phyloP scores from a whole-genome alignment of 2,888 invertebrate genomes.

The Caenorhabditis macrosperma region DNA sequence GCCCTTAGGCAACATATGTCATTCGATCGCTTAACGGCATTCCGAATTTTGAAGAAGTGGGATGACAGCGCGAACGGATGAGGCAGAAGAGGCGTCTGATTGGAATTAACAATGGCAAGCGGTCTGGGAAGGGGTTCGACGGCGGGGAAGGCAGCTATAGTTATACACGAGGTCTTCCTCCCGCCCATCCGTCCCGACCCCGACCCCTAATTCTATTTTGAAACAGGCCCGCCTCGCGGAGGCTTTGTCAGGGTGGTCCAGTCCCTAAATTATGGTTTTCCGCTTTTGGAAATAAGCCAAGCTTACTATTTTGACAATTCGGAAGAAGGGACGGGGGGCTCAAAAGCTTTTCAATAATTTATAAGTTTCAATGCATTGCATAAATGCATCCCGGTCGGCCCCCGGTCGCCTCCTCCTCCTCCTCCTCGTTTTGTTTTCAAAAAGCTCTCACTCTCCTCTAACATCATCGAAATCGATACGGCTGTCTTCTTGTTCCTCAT shows the following conservation, averaged over 20 bases:
- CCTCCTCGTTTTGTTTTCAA: constrained; percentile 25
- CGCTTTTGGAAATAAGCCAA: not conserved
- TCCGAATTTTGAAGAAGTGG: constrained; percentile 37
- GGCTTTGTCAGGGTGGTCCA: constrained; percentile 17
- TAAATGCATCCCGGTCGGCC: constrained; percentile 36
- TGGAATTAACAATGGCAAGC: constrained; percentile 31
- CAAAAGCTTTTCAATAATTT: constrained; percentile 48
- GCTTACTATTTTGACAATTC: constrained; percentile 27
- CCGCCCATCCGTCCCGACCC: constrained; percentile 14
- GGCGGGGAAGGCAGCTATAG: constrained; percentile 3
- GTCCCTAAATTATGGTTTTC: constrained; percentile 33
- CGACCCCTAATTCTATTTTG: constrained; percentile 46
- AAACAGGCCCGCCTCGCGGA: constrained; percentile 39
- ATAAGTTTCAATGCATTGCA: constrained; percentile 57
- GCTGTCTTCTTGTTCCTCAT: not conserved
- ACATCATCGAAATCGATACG: constrained; percentile 19
- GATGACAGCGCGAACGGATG: constrained; percentile 39
- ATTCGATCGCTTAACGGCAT: constrained; percentile 47
- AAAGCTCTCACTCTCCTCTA: not conserved
- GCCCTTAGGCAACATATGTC: constrained; percentile 54
- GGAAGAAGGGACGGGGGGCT: constrained; percentile 12
- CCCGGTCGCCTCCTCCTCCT: constrained; percentile 7
- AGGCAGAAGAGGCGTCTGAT: constrained; percentile 34
- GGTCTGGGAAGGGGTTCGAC: too few relatives aligned
- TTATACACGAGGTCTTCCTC: constrained; percentile 9